Evolutionary conservation across 2,113 vertebrate species (phyloP).

Genomic region (Zapus hudsonius): DNA sequence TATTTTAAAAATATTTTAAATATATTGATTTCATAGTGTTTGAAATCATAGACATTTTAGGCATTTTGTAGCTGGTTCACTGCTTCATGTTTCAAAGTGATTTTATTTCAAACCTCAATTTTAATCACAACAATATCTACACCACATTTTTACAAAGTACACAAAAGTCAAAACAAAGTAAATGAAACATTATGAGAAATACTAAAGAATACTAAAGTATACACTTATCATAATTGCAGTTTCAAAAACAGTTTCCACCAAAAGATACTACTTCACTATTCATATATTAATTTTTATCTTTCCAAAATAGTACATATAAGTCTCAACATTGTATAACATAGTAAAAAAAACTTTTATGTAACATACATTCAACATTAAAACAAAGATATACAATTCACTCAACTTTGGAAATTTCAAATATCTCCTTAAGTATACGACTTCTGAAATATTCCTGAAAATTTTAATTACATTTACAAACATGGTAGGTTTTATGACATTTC

Average conservation of each 20-base stretch:
- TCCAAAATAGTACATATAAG: constrained; percentile 51
- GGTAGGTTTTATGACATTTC: constrained; percentile 41
- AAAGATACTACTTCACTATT: constrained; percentile 27
- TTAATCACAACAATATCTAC: constrained; percentile 43
- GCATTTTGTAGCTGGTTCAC: constrained; percentile 20
- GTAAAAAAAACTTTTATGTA: not conserved
- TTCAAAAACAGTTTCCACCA: constrained; percentile 50
- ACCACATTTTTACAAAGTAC: constrained; percentile 1
- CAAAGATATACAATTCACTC: not conserved
- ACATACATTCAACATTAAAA: constrained; percentile 5
- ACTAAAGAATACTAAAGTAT: not conserved
- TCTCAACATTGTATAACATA: constrained; percentile 32
- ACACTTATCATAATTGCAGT: constrained; percentile 24
- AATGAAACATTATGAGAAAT: constrained; percentile 27
- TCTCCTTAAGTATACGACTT: not conserved
- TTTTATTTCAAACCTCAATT: constrained; percentile 71
- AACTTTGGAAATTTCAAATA: constrained; percentile 14
- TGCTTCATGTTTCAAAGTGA: not conserved
- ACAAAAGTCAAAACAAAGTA: constrained; percentile 43
- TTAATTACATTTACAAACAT: constrained; percentile 63
- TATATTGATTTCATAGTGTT: not conserved
- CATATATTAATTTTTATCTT: constrained; percentile 44
- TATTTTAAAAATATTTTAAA: not conserved
- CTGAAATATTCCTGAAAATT: not conserved
- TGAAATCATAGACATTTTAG: constrained; percentile 51